A percentile compares a stretch with the other conserved stretches of the same genome.
Conservation (phyloP, 2,888 invertebrate species). For the Buathra laborator region DNA sequence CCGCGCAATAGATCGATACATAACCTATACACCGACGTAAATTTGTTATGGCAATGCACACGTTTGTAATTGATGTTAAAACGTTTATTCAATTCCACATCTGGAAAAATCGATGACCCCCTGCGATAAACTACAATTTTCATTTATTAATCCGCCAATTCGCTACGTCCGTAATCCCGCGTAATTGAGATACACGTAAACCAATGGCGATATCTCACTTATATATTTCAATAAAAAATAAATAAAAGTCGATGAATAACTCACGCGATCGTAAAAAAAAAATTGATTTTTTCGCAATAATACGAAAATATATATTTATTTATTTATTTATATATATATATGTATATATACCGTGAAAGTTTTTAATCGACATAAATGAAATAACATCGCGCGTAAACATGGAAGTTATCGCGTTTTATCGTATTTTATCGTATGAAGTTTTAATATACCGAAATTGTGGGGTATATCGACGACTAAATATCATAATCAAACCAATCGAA, state of each 20-base stretch:
- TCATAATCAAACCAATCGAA: constrained; percentile 20
- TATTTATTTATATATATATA: background rate
- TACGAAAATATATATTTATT: background rate
- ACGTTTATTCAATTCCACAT: constrained; percentile 2
- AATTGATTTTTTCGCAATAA: background rate
- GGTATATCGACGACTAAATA: background rate
- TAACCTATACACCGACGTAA: background rate
- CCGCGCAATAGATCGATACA: background rate
- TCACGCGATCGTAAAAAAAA: background rate
- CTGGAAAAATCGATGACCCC: background rate
- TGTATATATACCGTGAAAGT: background rate
- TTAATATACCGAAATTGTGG: background rate
- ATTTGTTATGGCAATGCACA: background rate
- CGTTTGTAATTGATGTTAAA: background rate
- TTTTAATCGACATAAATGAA: background rate
- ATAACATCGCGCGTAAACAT: background rate
- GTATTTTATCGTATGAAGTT: background rate
- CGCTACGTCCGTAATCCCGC: background rate
- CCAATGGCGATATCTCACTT: background rate
- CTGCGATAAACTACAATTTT: background rate
- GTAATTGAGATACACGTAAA: background rate
- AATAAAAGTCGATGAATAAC: background rate
- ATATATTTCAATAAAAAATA: background rate
- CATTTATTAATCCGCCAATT: background rate
- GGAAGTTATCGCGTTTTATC: background rate